Base-by-base conservation (phyloP, 2,797 vertebrate genomes). In the Psittacula echo region DNA sequence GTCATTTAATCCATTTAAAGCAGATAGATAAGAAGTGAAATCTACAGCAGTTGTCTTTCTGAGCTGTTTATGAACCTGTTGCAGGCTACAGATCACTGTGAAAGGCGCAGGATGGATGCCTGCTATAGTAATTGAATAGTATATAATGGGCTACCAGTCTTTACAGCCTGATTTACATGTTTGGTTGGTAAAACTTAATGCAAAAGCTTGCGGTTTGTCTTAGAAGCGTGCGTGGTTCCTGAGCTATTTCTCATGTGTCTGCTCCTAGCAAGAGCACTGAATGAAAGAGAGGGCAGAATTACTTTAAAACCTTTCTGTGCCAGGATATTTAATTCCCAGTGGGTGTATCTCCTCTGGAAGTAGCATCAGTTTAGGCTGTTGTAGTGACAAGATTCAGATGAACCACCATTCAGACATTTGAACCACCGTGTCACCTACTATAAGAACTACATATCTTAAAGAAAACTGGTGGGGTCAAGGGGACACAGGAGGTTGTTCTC, bases 21-120 rank as follows among this genome's bases (percentile, higher is more conserved):
- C 87, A 70, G 66, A 93, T 89, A 85, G 92, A 96, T 97, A 96
- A 92, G 95, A 92, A 96, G 65, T 79, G 75, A 89, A 91, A 92
- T 81, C 93, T 94, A 88, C 86, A 90, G 88, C 76, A 73, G 47
- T 48, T 2, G 19, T 84, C 70, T 39, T 70, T 88, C 67, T 65
- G 56, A 88, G 85, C 91, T 93, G 74, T 94, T 96, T 86, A 85
- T 85, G 87, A 90, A 92, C 92, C 79, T 84, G 72, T 91, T 92
- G n/a, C 83, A 68, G 80, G 77, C 70, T 87, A 11, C 85, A 86
- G 86, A 77, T 94, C 75, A 30, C 85, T 75, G 87, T 34, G 90
- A 84, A 87, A 96, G 72, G 67, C 74, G 29, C 66, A 9, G 60
- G 76, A 77, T 82, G 65, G 79, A 76, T 93, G 87, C 85, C 76